Evolutionary conservation across 2,797 vertebrate species (phyloP), one percentile per base, ranked within the genome.

Genomic region (Hyperoplus immaculatus): DNA sequence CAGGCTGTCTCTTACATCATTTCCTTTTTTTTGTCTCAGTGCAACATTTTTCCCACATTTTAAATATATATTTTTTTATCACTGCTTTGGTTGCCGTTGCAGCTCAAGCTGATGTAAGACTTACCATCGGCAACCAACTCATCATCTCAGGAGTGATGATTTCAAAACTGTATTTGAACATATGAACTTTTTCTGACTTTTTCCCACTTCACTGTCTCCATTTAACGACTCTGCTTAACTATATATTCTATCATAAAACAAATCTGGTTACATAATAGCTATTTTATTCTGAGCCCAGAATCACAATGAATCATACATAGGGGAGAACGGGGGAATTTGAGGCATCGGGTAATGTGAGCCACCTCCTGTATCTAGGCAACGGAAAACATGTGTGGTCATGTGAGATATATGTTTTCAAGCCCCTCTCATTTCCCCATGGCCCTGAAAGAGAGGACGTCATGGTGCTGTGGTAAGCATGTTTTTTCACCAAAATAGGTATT

Each of bases 1-100:
- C 72, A 88, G 87, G 74, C 83, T 82, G 61, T 69, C 18, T 84
- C 79, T 88, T 91, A 90, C 89, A 91, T 92, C 79, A 92, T 89
- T 85, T 92, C 79, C 71, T 67, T 63, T 87, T 73, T 74, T 77
- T 87, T 83, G 58, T 78, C 47, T 83, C 54, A 47, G 55, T 83
- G 41, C 73, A 80, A 65, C 58, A 54, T 84, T 89, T 81, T 41
- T 57, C 46, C 41, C 41, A 63, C 13, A 8, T 86, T 77, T 78
- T 47, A 39, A 69, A 21, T 65, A 29, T 67, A 53, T 61, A 29
- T 61, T 69, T 75, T 76, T 62, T 65, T 47, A 78, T n/a, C 3
- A 53, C 21, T 5, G 50, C 69, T 29, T 76, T 39, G 38, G 70
- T 87, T 90, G 86, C 81, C 43, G 41, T 86, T 65, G 66, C 68